Evolutionary conservation across 1,140 invertebrate species (phyloP).

Genomic region (Ridgeia piscesae): DNA sequence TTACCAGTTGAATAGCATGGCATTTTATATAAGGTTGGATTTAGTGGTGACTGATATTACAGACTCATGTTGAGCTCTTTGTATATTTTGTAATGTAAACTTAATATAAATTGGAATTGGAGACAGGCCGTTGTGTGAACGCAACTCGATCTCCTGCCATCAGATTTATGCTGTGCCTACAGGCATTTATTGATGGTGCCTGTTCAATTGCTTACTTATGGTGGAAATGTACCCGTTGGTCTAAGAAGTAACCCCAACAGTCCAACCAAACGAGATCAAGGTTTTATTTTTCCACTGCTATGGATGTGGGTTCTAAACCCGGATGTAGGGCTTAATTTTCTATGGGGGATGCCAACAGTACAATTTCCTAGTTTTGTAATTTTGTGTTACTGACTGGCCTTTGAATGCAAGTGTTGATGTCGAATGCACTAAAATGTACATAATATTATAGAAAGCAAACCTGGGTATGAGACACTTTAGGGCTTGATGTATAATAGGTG

Average conservation of each 20-base stretch:
- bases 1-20: neutral
- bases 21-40: neutral
- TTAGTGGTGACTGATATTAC: neutral
- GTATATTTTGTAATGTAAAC: neutral
- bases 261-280: neutral
- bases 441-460: neutral
- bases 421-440: neutral
- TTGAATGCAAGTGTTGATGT: neutral
- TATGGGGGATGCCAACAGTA: neutral
- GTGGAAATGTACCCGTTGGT: neutral
- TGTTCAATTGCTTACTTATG: neutral
- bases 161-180: neutral
- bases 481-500: neutral
- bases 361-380: conserved; percentile 1
- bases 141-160: neutral
- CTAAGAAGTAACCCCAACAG: neutral
- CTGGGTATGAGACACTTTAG: neutral
- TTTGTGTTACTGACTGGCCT: neutral
- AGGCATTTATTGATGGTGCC: neutral
- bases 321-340: neutral
- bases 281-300: conserved; percentile 1
- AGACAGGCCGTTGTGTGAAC: neutral
- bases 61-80: neutral
- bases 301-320: neutral
- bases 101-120: too few species aligned